These are phyloP conservation scores for Pachypanchax playfairii DNA, from an alignment of 2,113 vertebrate genomes.

Conservation along the genomic window DNA sequence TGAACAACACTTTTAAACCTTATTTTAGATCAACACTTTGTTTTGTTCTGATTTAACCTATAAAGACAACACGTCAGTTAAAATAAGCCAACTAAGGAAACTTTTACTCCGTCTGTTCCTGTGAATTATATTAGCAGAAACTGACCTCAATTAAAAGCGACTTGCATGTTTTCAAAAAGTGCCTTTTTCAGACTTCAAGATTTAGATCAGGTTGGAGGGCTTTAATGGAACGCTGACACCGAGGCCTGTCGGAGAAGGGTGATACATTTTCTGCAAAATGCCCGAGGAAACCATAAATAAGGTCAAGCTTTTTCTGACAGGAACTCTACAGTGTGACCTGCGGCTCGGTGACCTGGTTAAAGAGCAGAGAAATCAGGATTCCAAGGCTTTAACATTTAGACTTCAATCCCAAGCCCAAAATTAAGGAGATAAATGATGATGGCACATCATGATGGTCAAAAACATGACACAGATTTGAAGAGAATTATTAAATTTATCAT, in stretches of 20 bases:
- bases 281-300: slow-evolving; percentile 76
- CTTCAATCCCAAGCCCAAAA: slow-evolving; percentile 15
- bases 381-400: slow-evolving; percentile 58
- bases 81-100: slow-evolving; percentile 36
- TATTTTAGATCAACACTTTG: too few species aligned
- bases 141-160: slow-evolving; percentile 82
- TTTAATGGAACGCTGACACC: slow-evolving; percentile 81
- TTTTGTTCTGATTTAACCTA: too few species aligned
- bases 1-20: too few species aligned
- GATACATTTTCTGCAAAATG: slow-evolving; percentile 77
- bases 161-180: slow-evolving; percentile 71
- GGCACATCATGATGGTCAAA: slow-evolving; percentile 11
- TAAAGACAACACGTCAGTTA: too few species aligned
- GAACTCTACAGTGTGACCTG: slow-evolving; percentile 69
- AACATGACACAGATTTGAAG: slow-evolving; percentile 1
- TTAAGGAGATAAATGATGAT: slow-evolving; percentile 23
- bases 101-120: slow-evolving; percentile 61
- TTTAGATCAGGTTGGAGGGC: slow-evolving; percentile 57
- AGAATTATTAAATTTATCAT: too few species aligned
- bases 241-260: slow-evolving; percentile 71
- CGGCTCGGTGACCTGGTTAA: slow-evolving; percentile 64
- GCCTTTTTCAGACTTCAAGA: slow-evolving; percentile 75
- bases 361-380: slow-evolving; percentile 70
- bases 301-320: slow-evolving; percentile 72
- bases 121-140: slow-evolving; percentile 72